These are phyloP conservation scores for Pimpla rufipes DNA, from an alignment of 2,888 invertebrate genomes.

Conservation along the genomic window DNA sequence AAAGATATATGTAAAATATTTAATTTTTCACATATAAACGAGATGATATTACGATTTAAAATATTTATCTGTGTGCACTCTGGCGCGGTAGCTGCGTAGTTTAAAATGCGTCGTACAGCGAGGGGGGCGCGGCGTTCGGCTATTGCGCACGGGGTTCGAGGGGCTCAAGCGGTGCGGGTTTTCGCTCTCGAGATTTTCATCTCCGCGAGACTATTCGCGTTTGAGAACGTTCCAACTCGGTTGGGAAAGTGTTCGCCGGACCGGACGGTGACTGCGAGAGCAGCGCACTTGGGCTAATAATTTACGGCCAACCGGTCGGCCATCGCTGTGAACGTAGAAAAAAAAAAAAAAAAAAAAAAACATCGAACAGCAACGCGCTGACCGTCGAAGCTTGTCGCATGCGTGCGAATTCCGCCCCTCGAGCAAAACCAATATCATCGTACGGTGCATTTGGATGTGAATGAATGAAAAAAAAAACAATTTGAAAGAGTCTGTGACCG, in stretches of 20 bases:
- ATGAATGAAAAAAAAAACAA: slow-evolving; percentile 30
- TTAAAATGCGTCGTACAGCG: neutral
- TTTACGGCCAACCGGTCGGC: neutral
- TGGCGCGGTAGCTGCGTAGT: slow-evolving; percentile 21
- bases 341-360: slow-evolving; percentile 11
- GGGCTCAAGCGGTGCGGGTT: neutral
- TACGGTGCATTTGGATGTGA: slow-evolving; percentile 35
- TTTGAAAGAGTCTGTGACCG: slow-evolving; percentile 26
- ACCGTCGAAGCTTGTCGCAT: slow-evolving; percentile 24
- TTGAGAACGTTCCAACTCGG: slow-evolving; percentile 18
- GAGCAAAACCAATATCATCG: slow-evolving; percentile 40
- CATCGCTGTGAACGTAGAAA: neutral
- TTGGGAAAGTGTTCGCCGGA: slow-evolving; percentile 28
- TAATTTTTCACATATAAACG: slow-evolving; percentile 73
- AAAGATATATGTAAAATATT: slow-evolving; percentile 72
- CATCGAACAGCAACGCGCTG: neutral
- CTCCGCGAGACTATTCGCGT: slow-evolving; percentile 42
- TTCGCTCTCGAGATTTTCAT: slow-evolving; percentile 18
- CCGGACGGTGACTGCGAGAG: slow-evolving; percentile 17
- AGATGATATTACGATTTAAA: slow-evolving; percentile 71
- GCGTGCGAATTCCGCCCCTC: slow-evolving; percentile 4
- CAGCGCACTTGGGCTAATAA: neutral
- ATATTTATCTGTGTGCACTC: slow-evolving; percentile 64
- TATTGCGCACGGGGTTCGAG: neutral
- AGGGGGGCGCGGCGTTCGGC: neutral